phyloP scores from a whole-genome alignment of 1,140 invertebrate species.

The Lepidurus couesii region DNA sequence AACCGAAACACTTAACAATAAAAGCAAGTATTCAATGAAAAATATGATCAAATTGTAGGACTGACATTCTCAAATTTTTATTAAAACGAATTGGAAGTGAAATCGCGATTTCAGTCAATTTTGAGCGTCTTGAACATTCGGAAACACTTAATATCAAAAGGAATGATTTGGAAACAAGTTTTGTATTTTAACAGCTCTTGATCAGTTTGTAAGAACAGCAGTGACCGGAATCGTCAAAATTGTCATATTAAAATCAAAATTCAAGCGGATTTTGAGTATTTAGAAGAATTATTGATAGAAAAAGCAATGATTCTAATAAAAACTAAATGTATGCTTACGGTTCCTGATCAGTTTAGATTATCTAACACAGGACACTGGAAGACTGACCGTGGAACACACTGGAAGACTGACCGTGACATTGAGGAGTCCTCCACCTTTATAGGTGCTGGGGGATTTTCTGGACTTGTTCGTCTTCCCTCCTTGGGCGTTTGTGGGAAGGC shows the following conservation, averaged over 20 bases:
- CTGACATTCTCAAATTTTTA: too few species aligned
- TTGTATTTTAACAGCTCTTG: too few species aligned
- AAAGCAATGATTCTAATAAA: too few species aligned
- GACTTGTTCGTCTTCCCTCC: background rate
- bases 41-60: too few species aligned
- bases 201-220: too few species aligned
- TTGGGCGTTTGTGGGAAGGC: conserved; percentile 5
- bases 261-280: background rate
- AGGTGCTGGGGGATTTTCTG: background rate
- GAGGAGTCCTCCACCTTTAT: background rate
- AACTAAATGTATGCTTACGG: background rate
- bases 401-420: conserved; percentile 1
- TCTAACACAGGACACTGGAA: background rate
- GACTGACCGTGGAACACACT: background rate
- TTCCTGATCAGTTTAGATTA: background rate
- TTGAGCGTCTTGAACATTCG: too few species aligned
- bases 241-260: background rate
- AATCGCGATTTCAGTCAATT: too few species aligned
- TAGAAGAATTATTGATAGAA: background rate
- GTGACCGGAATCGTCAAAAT: too few species aligned
- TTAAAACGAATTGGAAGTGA: too few species aligned
- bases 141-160: too few species aligned
- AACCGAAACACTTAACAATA: background rate
- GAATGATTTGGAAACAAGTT: too few species aligned
- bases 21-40: background rate